phyloP scores from a whole-genome alignment of 1,140 invertebrate genomes.

The Gonioctena quinquepunctata region DNA sequence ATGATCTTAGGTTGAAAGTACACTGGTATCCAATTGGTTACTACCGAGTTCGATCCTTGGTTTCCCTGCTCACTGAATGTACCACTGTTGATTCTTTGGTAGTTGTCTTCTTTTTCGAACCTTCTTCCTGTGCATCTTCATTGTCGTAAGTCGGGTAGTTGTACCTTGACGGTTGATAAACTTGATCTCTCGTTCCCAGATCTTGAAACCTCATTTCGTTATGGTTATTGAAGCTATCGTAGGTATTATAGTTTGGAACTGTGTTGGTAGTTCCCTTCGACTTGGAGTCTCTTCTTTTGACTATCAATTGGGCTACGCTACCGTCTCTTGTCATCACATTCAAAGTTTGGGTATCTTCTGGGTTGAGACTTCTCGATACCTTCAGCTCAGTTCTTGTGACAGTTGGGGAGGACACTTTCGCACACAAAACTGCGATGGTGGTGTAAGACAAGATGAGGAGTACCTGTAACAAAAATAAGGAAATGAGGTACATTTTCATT shows the following conservation, averaged over 20 bases:
- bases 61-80: not conserved
- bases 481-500: too few species aligned
- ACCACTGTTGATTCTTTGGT: not conserved
- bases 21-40: conserved; percentile 50
- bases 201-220: not conserved
- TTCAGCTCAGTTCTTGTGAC: conserved; percentile 74
- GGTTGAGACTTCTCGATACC: conserved; percentile 75
- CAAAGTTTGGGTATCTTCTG: conserved; percentile 73
- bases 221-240: not conserved
- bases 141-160: not conserved
- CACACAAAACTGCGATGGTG: not conserved
- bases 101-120: not conserved
- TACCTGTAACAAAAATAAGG: not conserved
- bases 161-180: not conserved
- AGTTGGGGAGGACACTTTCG: conserved; percentile 34
- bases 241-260: not conserved
- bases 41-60: not conserved
- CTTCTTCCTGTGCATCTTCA: not conserved
- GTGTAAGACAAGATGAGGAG: not conserved
- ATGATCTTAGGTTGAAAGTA: conserved; percentile 43
- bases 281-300: conserved; percentile 69
- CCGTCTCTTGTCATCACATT: conserved; percentile 75
- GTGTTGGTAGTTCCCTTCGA: not conserved
- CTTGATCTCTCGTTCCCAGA: not conserved
- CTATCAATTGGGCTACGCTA: conserved; percentile 73